A percentile compares a stretch with the other conserved stretches of the same genome.
Evolutionary conservation across 2,113 vertebrate species (phyloP).

Genomic region (Neopipo cinnamomea): DNA sequence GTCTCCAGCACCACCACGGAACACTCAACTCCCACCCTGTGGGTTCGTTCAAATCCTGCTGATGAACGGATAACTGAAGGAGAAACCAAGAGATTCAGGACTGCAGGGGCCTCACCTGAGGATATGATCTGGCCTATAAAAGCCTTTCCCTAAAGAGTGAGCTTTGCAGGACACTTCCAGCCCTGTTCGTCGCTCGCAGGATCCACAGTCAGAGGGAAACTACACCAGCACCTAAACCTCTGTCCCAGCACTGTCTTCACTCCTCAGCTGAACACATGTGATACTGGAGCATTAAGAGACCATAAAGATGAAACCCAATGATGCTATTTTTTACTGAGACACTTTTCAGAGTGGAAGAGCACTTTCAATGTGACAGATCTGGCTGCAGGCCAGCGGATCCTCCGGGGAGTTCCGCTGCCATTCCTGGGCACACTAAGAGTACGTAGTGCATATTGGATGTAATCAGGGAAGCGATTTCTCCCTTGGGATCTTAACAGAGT

Average conservation of each 20-base stretch:
- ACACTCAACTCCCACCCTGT: neutral
- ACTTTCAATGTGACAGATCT: neutral
- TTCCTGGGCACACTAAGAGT: neutral
- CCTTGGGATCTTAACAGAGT: constrained; percentile 17
- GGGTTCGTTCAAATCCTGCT: neutral
- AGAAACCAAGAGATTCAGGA: neutral
- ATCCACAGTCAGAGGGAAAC: neutral
- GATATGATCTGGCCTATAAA: neutral
- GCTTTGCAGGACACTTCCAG: neutral
- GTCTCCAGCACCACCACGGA: neutral
- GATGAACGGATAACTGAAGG: neutral
- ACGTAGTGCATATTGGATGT: neutral
- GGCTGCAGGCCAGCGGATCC: neutral
- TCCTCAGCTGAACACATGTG: neutral
- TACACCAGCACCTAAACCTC: neutral
- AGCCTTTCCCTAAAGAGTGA: rapidly evolving
- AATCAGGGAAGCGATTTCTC: constrained; percentile 18
- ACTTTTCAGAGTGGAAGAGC: neutral
- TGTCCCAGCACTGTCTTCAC: neutral
- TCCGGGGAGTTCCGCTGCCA: neutral
- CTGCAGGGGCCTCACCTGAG: neutral
- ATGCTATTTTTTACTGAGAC: neutral
- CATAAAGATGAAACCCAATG: neutral
- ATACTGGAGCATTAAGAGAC: neutral
- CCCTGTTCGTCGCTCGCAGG: rapidly evolving